These are phyloP conservation scores for Mallotus villosus DNA, from an alignment of 2,797 vertebrate genomes.

Conservation along the genomic window DNA sequence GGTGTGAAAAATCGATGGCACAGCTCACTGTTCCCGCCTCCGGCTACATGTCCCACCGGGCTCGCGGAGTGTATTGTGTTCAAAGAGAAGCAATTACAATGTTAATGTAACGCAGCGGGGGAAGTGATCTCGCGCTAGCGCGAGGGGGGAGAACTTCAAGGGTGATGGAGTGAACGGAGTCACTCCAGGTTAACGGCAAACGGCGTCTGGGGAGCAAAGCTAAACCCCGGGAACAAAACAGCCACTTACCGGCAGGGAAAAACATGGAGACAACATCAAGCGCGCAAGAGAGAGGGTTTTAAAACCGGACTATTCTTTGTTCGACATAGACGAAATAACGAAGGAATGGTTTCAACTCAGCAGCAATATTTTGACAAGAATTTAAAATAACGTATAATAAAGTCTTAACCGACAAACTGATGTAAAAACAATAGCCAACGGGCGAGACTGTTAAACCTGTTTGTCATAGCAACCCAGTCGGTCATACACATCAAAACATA, in stretches of 20 bases:
- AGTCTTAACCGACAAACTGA: not conserved
- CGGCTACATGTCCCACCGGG: constrained; percentile 68
- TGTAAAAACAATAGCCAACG: not conserved
- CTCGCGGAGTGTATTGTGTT: constrained; percentile 72
- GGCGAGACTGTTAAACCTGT: too few relatives aligned
- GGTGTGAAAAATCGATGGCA: constrained; percentile 72
- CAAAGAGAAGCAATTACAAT: constrained; percentile 86
- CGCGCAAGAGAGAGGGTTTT: not conserved
- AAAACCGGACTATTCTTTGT: not conserved
- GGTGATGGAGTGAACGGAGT: constrained; percentile 68
- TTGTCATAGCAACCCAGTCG: too few relatives aligned
- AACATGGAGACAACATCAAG: constrained; percentile 68
- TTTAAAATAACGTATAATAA: too few relatives aligned
- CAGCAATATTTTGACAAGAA: too few relatives aligned
- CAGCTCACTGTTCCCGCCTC: constrained; percentile 70
- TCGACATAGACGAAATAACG: not conserved
- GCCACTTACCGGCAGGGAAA: constrained; percentile 68
- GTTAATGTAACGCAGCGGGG: constrained; percentile 88
- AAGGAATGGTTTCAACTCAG: not conserved
- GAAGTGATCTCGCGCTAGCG: constrained; percentile 42
- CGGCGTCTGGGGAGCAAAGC: constrained; percentile 69
- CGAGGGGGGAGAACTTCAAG: constrained; percentile 53
- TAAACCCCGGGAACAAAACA: constrained; percentile 42
- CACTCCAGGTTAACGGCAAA: constrained; percentile 77
- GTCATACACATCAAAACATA: too few relatives aligned